A percentile compares a stretch with the other conserved stretches of the same genome.
These are phyloP conservation scores for Myotis myotis DNA, from an alignment of 2,797 vertebrate species.

Conservation along the genomic window DNA sequence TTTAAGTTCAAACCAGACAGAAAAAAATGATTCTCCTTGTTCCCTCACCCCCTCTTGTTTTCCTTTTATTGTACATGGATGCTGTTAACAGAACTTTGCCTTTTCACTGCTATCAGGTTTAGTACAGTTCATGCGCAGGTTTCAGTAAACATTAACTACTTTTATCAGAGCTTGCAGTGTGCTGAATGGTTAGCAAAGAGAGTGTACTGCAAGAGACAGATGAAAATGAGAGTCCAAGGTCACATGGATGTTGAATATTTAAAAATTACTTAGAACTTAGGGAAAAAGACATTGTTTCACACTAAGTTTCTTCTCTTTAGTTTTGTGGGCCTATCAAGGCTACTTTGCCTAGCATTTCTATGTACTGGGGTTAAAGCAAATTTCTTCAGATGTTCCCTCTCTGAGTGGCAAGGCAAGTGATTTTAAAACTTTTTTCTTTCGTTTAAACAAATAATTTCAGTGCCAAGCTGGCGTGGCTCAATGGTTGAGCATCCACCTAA, in stretches of 20 bases:
- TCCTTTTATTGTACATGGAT: slow-evolving; percentile 80
- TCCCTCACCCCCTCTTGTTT: background rate
- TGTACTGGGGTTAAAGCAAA: background rate
- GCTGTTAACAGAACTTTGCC: slow-evolving; percentile 86
- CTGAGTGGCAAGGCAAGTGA: background rate
- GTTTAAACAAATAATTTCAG: background rate
- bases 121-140: slow-evolving; percentile 88
- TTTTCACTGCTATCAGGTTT: slow-evolving; percentile 82
- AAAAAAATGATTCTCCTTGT: background rate
- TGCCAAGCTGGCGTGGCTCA: too few species aligned
- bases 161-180: slow-evolving; percentile 87
- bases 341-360: background rate
- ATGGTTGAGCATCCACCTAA: too few species aligned
- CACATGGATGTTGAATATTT: slow-evolving; percentile 84
- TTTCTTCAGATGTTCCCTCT: slow-evolving; percentile 21
- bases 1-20: slow-evolving; percentile 32
- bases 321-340: background rate
- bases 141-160: slow-evolving; percentile 92
- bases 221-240: slow-evolving; percentile 89
- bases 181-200: slow-evolving; percentile 87
- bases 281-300: slow-evolving; percentile 42
- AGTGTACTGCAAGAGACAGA: slow-evolving; percentile 82
- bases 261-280: slow-evolving; percentile 50
- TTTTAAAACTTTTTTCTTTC: slow-evolving; percentile 33
- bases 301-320: slow-evolving; percentile 31